A percentile compares a stretch with the other conserved stretches of the same genome.
Evolutionary conservation across 2,113 vertebrate species (phyloP).

Genomic region (Riparia riparia): DNA sequence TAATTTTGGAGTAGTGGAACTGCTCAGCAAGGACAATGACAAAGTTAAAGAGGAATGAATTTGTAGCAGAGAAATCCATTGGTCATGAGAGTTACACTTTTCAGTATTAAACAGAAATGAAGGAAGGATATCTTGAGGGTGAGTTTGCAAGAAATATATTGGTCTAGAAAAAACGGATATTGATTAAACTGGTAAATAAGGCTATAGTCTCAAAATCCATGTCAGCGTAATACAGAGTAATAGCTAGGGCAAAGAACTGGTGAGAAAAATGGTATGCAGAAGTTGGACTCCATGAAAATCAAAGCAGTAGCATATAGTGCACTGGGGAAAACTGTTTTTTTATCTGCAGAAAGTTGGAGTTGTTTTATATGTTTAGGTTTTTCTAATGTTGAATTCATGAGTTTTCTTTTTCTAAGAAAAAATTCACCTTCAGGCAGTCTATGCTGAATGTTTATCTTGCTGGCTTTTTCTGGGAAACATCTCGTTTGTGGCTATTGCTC

Average conservation of each 20-base stretch:
- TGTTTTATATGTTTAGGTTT: neutral
- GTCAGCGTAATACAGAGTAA: neutral
- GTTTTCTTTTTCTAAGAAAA: neutral
- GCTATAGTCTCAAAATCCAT: neutral
- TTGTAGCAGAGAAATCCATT: neutral
- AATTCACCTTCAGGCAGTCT: neutral
- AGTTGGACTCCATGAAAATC: neutral
- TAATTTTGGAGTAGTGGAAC: neutral
- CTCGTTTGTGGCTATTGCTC: neutral
- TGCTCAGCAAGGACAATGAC: neutral
- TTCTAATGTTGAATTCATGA: neutral
- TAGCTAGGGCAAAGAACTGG: neutral
- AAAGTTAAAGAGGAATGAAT: neutral
- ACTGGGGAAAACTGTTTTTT: neutral
- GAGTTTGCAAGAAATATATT: neutral
- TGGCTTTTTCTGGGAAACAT: conserved; percentile 7
- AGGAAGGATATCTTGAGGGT: neutral
- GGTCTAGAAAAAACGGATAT: neutral
- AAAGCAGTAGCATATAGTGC: neutral
- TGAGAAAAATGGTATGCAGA: neutral
- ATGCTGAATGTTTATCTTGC: neutral
- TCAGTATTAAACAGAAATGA: neutral
- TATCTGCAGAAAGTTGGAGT: neutral
- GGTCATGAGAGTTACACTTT: neutral
- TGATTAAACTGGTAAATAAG: neutral